Conservation (phyloP, 2,888 invertebrate species). For the Mythimna vitellina region DNA sequence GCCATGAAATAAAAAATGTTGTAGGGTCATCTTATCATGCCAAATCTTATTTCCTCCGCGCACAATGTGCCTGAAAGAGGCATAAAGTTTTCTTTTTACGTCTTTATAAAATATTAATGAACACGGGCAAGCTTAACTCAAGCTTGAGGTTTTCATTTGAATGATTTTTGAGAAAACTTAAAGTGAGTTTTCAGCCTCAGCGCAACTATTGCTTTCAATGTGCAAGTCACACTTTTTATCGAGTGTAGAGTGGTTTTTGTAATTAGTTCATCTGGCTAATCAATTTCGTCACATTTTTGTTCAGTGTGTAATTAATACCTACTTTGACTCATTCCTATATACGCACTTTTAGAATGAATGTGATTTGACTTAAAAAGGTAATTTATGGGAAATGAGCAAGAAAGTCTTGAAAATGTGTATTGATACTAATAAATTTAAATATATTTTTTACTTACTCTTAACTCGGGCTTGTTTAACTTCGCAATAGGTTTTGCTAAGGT, state of each 20-base stretch:
- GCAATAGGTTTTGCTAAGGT: no score
- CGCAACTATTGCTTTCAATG: slow-evolving; percentile 13
- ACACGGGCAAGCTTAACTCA: neutral
- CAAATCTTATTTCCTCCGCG: neutral
- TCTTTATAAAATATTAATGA: neutral
- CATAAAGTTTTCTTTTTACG: neutral
- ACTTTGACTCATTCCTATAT: slow-evolving; percentile 22
- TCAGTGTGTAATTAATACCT: slow-evolving; percentile 16
- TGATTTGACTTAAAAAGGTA: no score
- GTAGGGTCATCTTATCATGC: neutral
- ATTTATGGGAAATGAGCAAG: no score
- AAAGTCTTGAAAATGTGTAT: no score
- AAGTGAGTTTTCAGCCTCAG: neutral
- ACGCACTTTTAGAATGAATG: no score
- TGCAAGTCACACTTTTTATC: neutral
- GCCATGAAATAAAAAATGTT: neutral
- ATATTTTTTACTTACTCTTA: no score
- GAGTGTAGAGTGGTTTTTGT: slow-evolving; percentile 10
- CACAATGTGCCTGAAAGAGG: neutral
- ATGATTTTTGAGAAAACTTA: neutral
- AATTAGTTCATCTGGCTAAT: slow-evolving; percentile 30
- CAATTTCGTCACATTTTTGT: slow-evolving; percentile 41
- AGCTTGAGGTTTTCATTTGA: neutral
- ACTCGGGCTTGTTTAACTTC: no score
- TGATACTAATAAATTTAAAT: no score